These are phyloP conservation scores for Agriopis aurantiaria DNA, from an alignment of 2,888 invertebrate species.

Conservation along the genomic window DNA sequence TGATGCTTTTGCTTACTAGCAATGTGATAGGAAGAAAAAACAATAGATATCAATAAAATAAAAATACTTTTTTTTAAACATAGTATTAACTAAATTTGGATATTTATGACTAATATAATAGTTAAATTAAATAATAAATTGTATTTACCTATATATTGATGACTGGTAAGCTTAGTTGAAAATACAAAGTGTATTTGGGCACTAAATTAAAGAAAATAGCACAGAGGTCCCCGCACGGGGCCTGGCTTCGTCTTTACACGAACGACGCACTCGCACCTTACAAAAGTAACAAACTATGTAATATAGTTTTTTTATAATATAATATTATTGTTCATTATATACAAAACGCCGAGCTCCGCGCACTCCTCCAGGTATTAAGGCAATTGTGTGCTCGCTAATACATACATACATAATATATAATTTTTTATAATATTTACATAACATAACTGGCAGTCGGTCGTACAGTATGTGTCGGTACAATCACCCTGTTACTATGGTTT, in stretches of 20 bases:
- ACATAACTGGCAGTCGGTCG: constrained; percentile 75
- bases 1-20: constrained; percentile 79
- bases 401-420: constrained; percentile 70
- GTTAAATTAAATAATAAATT: constrained; percentile 83
- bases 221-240: constrained; percentile 66
- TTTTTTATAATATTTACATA: constrained; percentile 80
- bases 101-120: constrained; percentile 85
- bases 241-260: constrained; percentile 70
- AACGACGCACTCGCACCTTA: constrained; percentile 77
- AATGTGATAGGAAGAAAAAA: constrained; percentile 71
- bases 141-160: constrained; percentile 83
- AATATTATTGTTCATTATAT: constrained; percentile 80
- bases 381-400: constrained; percentile 75
- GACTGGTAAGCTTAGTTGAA: constrained; percentile 85
- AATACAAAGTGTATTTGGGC: constrained; percentile 81
- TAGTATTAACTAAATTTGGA: constrained; percentile 86
- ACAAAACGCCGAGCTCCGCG: constrained; percentile 75
- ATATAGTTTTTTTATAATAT: constrained; percentile 67
- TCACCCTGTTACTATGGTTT: constrained; percentile 75
- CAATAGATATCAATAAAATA: constrained; percentile 65
- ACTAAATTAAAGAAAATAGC: constrained; percentile 81
- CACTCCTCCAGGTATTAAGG: constrained; percentile 71
- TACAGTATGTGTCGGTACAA: constrained; percentile 59
- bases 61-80: constrained; percentile 70
- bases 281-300: constrained; percentile 82